Conservation (phyloP, 2,113 vertebrate species). For the Planiliza haematocheilus region DNA sequence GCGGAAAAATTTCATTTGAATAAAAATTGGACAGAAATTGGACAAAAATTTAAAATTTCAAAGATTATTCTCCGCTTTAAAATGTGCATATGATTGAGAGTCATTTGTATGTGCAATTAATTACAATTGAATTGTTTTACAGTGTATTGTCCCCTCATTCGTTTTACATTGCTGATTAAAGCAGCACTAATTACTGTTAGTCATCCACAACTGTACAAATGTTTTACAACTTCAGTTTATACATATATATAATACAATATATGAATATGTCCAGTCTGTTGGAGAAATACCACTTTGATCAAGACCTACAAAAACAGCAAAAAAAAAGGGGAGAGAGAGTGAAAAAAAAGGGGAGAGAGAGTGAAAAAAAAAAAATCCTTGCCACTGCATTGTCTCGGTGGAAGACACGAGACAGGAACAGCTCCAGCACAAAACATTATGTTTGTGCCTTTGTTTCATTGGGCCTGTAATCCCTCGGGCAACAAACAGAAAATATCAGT, state of each 20-base stretch:
- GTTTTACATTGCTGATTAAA: too few relatives aligned
- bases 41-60: too few relatives aligned
- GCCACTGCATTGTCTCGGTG: not conserved
- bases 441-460: conserved; percentile 75
- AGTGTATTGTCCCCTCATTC: too few relatives aligned
- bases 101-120: not conserved
- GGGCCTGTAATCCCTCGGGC: conserved; percentile 71
- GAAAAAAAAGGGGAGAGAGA: too few relatives aligned
- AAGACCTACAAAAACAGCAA: conserved; percentile 27
- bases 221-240: conserved; percentile 5
- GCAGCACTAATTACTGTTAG: not conserved
- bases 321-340: conserved; percentile 10
- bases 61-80: too few relatives aligned
- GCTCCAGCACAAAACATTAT: conserved; percentile 77
- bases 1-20: too few relatives aligned
- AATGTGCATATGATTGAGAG: too few relatives aligned
- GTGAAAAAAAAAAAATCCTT: conserved; percentile 13
- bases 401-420: conserved; percentile 55
- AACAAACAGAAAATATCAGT: conserved; percentile 80
- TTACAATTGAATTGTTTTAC: too few relatives aligned
- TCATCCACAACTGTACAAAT: conserved; percentile 1
- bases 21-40: too few relatives aligned
- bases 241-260: conserved; percentile 12
- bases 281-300: conserved; percentile 33
- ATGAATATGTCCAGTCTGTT: conserved; percentile 9